Base-by-base conservation (phyloP, 2,888 invertebrate species). In the Anaspis maculata region DNA sequence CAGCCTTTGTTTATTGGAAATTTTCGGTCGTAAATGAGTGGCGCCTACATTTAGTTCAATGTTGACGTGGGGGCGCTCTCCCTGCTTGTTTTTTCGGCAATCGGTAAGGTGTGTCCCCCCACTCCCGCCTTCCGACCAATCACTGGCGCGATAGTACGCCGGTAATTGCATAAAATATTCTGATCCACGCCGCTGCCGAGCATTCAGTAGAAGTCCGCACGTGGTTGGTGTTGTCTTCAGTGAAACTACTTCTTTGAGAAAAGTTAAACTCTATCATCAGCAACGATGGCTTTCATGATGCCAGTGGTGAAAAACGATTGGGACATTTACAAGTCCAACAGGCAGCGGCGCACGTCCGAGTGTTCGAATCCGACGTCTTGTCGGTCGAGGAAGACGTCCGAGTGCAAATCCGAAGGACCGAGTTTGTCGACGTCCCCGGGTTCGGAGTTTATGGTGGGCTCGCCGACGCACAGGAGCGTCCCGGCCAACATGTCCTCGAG, bases 301-400 rank as follows among this genome's bases (percentile, higher is more conserved):
- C 90, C 89, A 37, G 89, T 90, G 47, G 79, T 90, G 70, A 89
- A 89, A 72, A 90, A 89, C 71, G 88, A 90, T 66, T 90, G 85
- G 77, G 86, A 90, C 66, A 88, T 90, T 59, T 90, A 90, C 74
- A 86, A 87, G 71, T 81, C 84, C 46, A 79, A 79, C 62, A 77
- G 87, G 29, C 76, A 79, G 34, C 74, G 88, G 49, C 76, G 83
- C 46, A 74, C 77, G 25, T 86, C 86, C 5, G 87, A 88, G 66
- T 77, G 79, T 51, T 78, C 83, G 6, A 74, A 74, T 57, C 64
- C 73, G 24, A 68, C 69, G 50, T 61, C 72, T 51, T 72, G 74
- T 61, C 74, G 80, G 44, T 77, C 77, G 46, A 69, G 82, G 48
- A 82, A 83, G 69, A 77, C 80, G 48, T 83, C 83, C 14, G 83